These are phyloP conservation scores for Staurois parvus DNA, from an alignment of 2,797 vertebrate species.

Conservation along the genomic window DNA sequence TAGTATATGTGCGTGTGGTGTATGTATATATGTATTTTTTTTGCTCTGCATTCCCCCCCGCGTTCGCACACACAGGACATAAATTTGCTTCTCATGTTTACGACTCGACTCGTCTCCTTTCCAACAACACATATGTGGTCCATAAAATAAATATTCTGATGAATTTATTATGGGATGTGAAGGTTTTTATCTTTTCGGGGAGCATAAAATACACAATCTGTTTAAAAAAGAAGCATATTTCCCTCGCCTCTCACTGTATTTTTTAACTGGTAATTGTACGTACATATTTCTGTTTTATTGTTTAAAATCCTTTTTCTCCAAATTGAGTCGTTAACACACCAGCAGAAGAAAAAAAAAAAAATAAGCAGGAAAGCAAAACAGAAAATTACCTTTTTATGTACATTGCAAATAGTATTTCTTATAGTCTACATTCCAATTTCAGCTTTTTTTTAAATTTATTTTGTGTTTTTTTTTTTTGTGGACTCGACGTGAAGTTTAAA, in stretches of 20 bases:
- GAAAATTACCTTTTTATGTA: conserved; percentile 63
- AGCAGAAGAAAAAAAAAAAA: conserved; percentile 56
- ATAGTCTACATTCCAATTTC: conserved; percentile 36
- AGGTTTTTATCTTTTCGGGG: conserved; percentile 57
- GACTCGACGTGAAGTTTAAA: neutral
- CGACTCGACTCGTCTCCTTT: conserved; percentile 39
- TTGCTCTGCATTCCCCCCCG: neutral
- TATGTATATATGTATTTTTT: neutral
- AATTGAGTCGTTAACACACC: conserved; percentile 62
- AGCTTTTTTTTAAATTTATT: no score
- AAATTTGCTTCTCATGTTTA: conserved; percentile 54
- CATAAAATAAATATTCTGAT: conserved; percentile 60
- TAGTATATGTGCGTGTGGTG: neutral
- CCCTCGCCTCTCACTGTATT: conserved; percentile 50
- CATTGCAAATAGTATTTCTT: conserved; percentile 57
- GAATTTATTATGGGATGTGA: conserved; percentile 60
- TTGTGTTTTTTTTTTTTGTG: neutral
- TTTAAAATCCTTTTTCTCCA: conserved; percentile 62
- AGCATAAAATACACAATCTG: conserved; percentile 59
- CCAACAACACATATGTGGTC: conserved; percentile 60
- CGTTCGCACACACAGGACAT: conserved; percentile 37
- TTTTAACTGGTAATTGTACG: conserved; percentile 62
- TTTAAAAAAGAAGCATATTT: conserved; percentile 60
- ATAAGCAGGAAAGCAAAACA: conserved; percentile 54
- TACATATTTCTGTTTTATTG: conserved; percentile 63